phyloP scores from a whole-genome alignment of 23 tunicate species.

The Aplidium turbinatum region DNA sequence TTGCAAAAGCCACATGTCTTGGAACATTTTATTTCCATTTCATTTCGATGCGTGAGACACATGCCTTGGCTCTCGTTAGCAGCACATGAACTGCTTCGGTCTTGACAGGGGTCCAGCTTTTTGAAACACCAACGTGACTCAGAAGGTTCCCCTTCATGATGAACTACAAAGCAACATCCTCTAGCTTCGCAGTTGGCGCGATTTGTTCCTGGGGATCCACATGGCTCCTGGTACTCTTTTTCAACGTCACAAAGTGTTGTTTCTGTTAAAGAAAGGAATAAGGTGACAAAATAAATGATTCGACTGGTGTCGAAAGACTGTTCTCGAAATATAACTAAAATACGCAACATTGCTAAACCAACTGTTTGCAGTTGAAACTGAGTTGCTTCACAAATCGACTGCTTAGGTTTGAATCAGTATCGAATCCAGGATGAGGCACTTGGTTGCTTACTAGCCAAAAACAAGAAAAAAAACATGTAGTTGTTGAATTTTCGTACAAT shows the following conservation, averaged over 20 bases:
- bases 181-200: conserved; percentile 75
- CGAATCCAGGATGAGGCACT: too few relatives aligned
- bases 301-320: too few relatives aligned
- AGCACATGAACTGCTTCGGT: conserved; percentile 39
- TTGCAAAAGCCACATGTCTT: conserved; percentile 65
- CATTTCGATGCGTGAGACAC: conserved; percentile 22
- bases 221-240: conserved; percentile 54
- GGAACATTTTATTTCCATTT: conserved; percentile 56
- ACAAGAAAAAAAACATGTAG: too few relatives aligned
- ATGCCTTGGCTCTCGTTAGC: conserved; percentile 17
- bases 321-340: too few relatives aligned
- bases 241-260: conserved; percentile 55
- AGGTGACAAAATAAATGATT: neutral
- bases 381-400: too few relatives aligned
- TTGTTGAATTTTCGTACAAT: too few relatives aligned
- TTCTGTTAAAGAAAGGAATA: conserved; percentile 29
- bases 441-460: too few relatives aligned
- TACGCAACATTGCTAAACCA: too few relatives aligned
- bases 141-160: conserved; percentile 36
- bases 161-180: conserved; percentile 55
- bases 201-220: conserved; percentile 55
- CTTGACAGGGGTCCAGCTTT: conserved; percentile 63
- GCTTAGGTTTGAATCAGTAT: too few relatives aligned
- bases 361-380: too few relatives aligned
- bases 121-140: conserved; percentile 54